Evolutionary conservation across 2,888 invertebrate species (phyloP).

Genomic region (Tolmerus cingulatus): DNA sequence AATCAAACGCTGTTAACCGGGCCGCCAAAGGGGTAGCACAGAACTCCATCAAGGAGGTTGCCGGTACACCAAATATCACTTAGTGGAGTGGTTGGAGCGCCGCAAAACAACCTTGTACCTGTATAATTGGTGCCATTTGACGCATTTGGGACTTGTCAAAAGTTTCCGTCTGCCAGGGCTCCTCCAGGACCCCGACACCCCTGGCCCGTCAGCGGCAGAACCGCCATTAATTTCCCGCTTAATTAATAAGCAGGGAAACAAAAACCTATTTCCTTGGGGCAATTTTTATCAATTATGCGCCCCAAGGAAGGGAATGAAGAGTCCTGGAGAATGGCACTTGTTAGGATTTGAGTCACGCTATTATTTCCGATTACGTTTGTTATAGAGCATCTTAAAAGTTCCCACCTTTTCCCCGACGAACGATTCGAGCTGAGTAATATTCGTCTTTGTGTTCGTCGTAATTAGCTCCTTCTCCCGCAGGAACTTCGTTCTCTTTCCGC

Average conservation of each 20-base stretch:
- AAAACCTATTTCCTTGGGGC: slow-evolving; percentile 27
- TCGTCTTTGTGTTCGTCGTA: slow-evolving; percentile 22
- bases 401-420: neutral
- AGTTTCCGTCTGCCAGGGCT: neutral
- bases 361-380: slow-evolving; percentile 33
- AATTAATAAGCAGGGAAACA: slow-evolving; percentile 28
- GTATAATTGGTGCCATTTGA: neutral
- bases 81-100: neutral
- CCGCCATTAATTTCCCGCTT: slow-evolving; percentile 27
- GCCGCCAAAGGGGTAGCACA: neutral
- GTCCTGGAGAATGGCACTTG: slow-evolving; percentile 1
- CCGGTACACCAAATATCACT: neutral
- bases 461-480: slow-evolving; percentile 20
- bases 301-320: neutral
- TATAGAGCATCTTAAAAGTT: slow-evolving; percentile 30
- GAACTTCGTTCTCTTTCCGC: slow-evolving; percentile 16
- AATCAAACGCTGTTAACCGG: neutral
- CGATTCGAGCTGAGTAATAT: slow-evolving; percentile 1
- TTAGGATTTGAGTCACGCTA: slow-evolving; percentile 36
- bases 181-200: neutral
- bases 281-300: slow-evolving; percentile 29
- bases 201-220: neutral
- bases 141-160: neutral
- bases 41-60: neutral
- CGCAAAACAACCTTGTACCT: neutral